Conservation (phyloP, 2,113 vertebrate genomes). For the Mesembrinibis cayennensis region DNA sequence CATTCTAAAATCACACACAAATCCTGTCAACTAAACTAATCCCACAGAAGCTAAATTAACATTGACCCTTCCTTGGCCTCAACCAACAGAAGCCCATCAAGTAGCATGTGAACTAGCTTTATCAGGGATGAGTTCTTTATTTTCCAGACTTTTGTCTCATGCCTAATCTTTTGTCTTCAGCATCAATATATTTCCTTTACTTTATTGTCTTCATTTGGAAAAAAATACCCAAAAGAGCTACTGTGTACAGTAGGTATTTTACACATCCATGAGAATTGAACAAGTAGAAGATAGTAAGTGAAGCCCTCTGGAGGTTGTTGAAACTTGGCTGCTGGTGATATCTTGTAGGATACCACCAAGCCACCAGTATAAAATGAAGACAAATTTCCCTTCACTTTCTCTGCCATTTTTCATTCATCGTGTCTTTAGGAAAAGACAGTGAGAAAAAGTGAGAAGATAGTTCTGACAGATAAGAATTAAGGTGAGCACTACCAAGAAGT, state of each 20-base stretch:
- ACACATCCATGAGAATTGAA: not conserved
- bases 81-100: not conserved
- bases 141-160: not conserved
- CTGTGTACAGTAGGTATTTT: not conserved
- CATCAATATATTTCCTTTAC: not conserved
- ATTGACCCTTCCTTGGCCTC: not conserved
- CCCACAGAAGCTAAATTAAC: not conserved
- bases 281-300: not conserved
- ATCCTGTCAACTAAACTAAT: not conserved
- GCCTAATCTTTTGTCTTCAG: not conserved
- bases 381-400: constrained; percentile 11
- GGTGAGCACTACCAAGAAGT: not conserved
- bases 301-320: not conserved
- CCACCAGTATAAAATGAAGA: constrained; percentile 20
- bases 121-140: not conserved
- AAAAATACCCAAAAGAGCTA: not conserved
- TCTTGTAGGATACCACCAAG: not conserved
- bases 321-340: not conserved
- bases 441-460: not conserved
- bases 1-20: not conserved
- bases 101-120: not conserved
- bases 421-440: not conserved
- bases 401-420: constrained; percentile 20
- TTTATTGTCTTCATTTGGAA: not conserved
- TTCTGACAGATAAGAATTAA: constrained; percentile 37